These are phyloP conservation scores for Dicrurus megarhynchus DNA, from an alignment of 2,113 vertebrate genomes.

Conservation along the genomic window DNA sequence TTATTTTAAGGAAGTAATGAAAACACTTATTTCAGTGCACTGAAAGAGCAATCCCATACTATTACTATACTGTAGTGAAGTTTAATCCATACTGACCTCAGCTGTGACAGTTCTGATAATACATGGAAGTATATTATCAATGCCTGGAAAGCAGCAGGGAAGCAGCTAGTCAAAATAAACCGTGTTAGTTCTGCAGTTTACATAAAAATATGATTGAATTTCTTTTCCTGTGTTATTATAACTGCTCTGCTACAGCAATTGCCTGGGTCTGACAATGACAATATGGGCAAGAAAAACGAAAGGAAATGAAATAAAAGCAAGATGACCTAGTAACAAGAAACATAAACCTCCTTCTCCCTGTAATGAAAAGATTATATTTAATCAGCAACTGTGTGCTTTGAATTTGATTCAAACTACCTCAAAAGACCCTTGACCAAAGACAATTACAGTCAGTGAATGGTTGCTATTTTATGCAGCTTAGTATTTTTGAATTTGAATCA, in stretches of 20 bases:
- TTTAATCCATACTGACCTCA: conserved; percentile 47
- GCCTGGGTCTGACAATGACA: not conserved
- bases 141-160: conserved; percentile 16
- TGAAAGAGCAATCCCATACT: conserved; percentile 31
- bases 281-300: not conserved
- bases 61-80: conserved; percentile 20
- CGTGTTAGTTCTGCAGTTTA: conserved; percentile 12
- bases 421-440: conserved; percentile 3
- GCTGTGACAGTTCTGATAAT: conserved; percentile 6
- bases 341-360: not conserved
- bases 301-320: conserved; percentile 27
- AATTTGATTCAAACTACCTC: not conserved
- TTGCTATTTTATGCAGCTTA: not conserved
- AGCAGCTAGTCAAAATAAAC: conserved; percentile 44
- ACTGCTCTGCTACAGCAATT: not conserved
- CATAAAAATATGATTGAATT: conserved; percentile 24
- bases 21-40: conserved; percentile 12
- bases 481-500: not conserved
- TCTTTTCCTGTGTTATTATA: not conserved
- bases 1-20: conserved; percentile 32
- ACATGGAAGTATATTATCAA: conserved; percentile 21
- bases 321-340: conserved; percentile 10
- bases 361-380: not conserved
- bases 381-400: not conserved
- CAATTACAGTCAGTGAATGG: not conserved